These are phyloP conservation scores for Apotomis capreana DNA, from an alignment of 2,888 invertebrate species.

Conservation along the genomic window DNA sequence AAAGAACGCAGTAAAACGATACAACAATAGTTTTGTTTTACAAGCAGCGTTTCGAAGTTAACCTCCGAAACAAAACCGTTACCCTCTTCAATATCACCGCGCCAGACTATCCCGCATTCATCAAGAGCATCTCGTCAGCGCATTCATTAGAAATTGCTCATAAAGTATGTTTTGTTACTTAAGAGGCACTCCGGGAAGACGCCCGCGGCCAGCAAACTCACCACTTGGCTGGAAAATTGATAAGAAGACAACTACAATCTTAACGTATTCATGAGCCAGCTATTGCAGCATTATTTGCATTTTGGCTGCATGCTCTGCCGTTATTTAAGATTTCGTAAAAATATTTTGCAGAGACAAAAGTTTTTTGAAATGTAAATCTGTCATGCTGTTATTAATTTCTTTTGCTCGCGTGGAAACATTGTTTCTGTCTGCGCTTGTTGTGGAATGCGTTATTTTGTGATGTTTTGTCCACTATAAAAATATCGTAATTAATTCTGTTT, in stretches of 20 bases:
- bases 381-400: constrained; percentile 26
- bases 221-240: constrained; percentile 45
- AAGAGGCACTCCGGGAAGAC: constrained; percentile 42
- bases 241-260: constrained; percentile 51
- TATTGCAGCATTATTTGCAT: constrained; percentile 64
- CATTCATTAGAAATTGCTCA: constrained; percentile 51
- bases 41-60: neutral
- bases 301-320: constrained; percentile 68
- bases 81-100: constrained; percentile 15
- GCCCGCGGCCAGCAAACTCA: constrained; percentile 44
- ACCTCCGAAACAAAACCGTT: neutral
- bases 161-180: constrained; percentile 52
- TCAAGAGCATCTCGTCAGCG: constrained; percentile 38
- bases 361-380: constrained; percentile 43
- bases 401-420: constrained; percentile 1
- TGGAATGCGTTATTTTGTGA: neutral
- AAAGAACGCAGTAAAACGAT: too few relatives aligned
- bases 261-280: constrained; percentile 57
- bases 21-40: too few relatives aligned
- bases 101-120: constrained; percentile 18
- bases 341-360: constrained; percentile 51
- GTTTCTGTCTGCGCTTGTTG: constrained; percentile 22
- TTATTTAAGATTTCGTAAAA: constrained; percentile 54
- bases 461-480: neutral
- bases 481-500: neutral